Conservation (phyloP, 2,888 invertebrate species). For the Chrysina gloriosa region DNA sequence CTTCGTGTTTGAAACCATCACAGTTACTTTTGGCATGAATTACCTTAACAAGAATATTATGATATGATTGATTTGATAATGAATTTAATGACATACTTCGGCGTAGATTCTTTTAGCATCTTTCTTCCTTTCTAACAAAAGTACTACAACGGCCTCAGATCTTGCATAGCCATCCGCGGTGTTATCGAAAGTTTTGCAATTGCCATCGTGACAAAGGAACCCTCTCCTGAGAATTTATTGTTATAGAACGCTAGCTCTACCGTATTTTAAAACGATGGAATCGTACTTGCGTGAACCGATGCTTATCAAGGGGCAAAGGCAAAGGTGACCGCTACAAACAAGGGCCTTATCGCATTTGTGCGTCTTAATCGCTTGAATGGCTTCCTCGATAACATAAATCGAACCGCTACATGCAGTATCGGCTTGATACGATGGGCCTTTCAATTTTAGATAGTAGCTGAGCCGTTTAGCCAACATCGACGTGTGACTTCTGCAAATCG, state of each 20-base stretch:
- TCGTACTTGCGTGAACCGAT: slow-evolving; percentile 81
- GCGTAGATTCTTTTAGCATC: slow-evolving; percentile 68
- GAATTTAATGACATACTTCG: slow-evolving; percentile 55
- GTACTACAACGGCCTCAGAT: slow-evolving; percentile 80
- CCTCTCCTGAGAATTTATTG: slow-evolving; percentile 67
- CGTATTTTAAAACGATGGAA: background rate
- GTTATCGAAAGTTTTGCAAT: slow-evolving; percentile 91
- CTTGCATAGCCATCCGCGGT: slow-evolving; percentile 84
- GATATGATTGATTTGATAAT: too few species aligned
- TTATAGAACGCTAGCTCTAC: background rate
- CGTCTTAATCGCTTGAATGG: slow-evolving; percentile 78
- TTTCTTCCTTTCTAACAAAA: slow-evolving; percentile 77
- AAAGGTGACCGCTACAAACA: slow-evolving; percentile 88
- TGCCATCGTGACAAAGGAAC: slow-evolving; percentile 85
- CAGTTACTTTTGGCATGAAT: slow-evolving; percentile 60
- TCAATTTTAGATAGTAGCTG: slow-evolving; percentile 87
- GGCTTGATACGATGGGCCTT: slow-evolving; percentile 88
- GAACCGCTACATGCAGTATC: slow-evolving; percentile 98
- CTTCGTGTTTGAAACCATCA: slow-evolving; percentile 62
- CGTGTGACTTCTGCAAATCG: slow-evolving; percentile 76
- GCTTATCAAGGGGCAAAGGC: slow-evolving; percentile 83
- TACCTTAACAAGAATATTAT: too few species aligned
- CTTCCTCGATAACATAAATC: slow-evolving; percentile 86
- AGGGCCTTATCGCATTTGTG: slow-evolving; percentile 91
- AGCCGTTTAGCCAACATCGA: slow-evolving; percentile 93